Conservation (phyloP, 2,888 invertebrate genomes). For the Pseudococcus viburni region DNA sequence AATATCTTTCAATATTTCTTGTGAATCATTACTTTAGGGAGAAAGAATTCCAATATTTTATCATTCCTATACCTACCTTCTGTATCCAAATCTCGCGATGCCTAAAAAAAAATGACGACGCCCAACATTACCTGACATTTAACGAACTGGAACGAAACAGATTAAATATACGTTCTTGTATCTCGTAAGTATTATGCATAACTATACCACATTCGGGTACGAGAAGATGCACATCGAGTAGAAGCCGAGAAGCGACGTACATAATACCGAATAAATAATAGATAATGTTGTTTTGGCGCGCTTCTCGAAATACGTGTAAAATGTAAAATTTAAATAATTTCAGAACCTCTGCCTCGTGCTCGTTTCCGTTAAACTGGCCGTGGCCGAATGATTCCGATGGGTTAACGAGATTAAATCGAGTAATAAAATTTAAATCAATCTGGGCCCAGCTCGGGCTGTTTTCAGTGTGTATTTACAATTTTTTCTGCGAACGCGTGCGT, state of each 20-base stretch:
- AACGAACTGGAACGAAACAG: slow-evolving; percentile 39
- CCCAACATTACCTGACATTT: neutral
- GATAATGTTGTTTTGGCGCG: slow-evolving; percentile 38
- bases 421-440: slow-evolving; percentile 51
- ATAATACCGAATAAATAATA: slow-evolving; percentile 9
- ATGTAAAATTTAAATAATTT: slow-evolving; percentile 53
- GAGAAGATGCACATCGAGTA: neutral
- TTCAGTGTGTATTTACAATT: slow-evolving; percentile 17
- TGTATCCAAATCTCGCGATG: neutral
- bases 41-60: neutral
- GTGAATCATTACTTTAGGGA: neutral
- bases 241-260: neutral
- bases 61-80: neutral
- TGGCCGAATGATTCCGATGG: slow-evolving; percentile 34
- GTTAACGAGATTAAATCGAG: slow-evolving; percentile 42
- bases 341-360: neutral
- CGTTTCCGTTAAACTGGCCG: slow-evolving; percentile 24
- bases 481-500: slow-evolving; percentile 5
- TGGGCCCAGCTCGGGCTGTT: too few relatives aligned
- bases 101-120: neutral
- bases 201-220: neutral
- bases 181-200: neutral
- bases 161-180: neutral
- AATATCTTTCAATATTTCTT: slow-evolving; percentile 6
- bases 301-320: slow-evolving; percentile 33